A percentile compares a stretch with the other conserved stretches of the same genome.
Conservation (phyloP, 2,113 vertebrate species). For the Australoheros scitulus region DNA sequence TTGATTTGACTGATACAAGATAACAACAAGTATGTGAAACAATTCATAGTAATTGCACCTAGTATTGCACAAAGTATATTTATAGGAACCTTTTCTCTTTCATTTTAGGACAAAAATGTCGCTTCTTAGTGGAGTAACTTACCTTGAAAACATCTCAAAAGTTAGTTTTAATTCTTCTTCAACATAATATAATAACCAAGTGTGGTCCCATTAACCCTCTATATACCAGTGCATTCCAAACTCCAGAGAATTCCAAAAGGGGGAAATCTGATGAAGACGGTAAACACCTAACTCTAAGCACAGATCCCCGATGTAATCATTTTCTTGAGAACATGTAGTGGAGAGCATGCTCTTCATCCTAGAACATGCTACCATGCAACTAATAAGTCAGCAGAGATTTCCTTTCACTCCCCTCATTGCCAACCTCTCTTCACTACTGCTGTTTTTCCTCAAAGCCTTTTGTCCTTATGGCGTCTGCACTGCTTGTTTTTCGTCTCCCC, state of each 20-base stretch:
- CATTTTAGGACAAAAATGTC: too few relatives aligned
- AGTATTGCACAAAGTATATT: too few relatives aligned
- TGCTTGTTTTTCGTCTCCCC: conserved; percentile 9
- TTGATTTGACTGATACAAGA: neutral
- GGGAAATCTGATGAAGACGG: neutral
- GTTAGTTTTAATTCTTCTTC: too few relatives aligned
- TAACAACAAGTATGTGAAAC: too few relatives aligned
- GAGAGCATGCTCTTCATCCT: conserved; percentile 32
- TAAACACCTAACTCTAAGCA: neutral
- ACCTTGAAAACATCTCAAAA: too few relatives aligned
- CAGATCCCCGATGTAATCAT: conserved; percentile 30
- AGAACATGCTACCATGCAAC: conserved; percentile 49
- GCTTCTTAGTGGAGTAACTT: too few relatives aligned
- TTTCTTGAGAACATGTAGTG: conserved; percentile 13
- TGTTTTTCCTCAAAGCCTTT: neutral
- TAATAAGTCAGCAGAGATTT: conserved; percentile 58
- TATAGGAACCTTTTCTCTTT: too few relatives aligned
- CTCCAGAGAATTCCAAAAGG: neutral
- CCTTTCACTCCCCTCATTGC: neutral
- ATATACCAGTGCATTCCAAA: too few relatives aligned
- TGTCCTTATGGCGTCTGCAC: neutral
- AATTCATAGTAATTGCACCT: too few relatives aligned
- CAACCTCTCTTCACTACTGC: neutral
- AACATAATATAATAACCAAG: too few relatives aligned
- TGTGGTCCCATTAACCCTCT: too few relatives aligned